Base-by-base conservation (phyloP, 1,140 invertebrate genomes). In the Cheumatopsyche charites region DNA sequence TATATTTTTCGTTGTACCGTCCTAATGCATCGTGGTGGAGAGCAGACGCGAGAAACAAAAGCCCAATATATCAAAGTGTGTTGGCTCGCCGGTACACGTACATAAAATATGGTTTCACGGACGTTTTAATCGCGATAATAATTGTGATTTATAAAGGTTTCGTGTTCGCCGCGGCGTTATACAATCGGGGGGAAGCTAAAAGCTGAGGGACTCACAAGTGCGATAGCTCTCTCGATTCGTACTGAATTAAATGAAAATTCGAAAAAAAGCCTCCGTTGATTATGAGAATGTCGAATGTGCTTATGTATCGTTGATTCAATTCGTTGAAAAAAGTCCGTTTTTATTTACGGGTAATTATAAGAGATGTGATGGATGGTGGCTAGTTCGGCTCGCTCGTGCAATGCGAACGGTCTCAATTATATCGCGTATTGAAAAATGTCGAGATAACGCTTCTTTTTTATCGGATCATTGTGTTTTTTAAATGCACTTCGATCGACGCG, bases 51-150 rank as follows among this genome's bases (percentile, higher is more conserved):
- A 67, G 55, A 58, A 58, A 72, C 63, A 72, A 73, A 73, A 73
- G 72, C 69, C 23, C 75, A 61, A 75, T 75, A 75, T 75, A 75
- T 75, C 74, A 75, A 69, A 73, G 55, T 47, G 67, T 68, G 36
- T 52, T 58, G 63, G 47, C 62, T 21, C 21, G 70, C 65, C 68
- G 36, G 41, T 36, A 61, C 63, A 26, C 69, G 17, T 45, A 45
- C 17, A 43, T 76, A 76, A 76, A 73, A 76, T 76, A 76, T 76
- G 63, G 72, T 68, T 52, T 61, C 55, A 49, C 72, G 66, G 75
- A 76, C 75, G 67, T 71, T 76, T 76, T 76, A 76, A 76, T 76
- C 75, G 75, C 72, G 75, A 76, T 76, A 73, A 76, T 76, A 76
- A 76, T 76, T 76, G 71, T 76, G 75, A 76, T 76, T 76, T 76